Evolutionary conservation across 2,797 vertebrate species (phyloP), one percentile per base, ranked within the genome.

Genomic region (Cyprinodon diabolis): DNA sequence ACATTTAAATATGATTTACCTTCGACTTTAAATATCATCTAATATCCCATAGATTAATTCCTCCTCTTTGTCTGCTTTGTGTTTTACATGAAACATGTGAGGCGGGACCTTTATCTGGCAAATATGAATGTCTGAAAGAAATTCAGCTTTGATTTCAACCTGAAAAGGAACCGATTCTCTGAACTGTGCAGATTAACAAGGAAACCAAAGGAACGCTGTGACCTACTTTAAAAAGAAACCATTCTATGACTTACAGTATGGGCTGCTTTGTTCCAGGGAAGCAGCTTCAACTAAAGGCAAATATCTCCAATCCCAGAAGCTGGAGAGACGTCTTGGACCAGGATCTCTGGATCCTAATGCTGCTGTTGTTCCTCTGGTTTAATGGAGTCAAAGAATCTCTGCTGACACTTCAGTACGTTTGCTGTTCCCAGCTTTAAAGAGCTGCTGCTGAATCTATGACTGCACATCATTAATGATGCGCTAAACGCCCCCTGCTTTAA

Each of bases 281-380:
- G 51, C 52, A 45, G 70, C 62, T 57, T 68, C n/a, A 21, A 30
- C 4, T 75, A 62, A 76, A 80, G 48, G 19, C 66, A 52, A n/a
- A 75, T 79, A 66, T 74, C 68, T 67, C 65, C 85, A 76, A 76
- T 78, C 67, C 49, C 66, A 57, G 35, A 35, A 43, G 69, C 72
- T 60, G 60, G 35, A 23, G 80, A 63, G 76, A 72, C 19, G 25
- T 37, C 68, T 72, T 71, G 49, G 23, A 66, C 68, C 52, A 19
- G 65, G 67, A 86, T 73, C 84, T 86, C 21, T 58, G 72, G 76
- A 75, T 57, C 63, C 57, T 66, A 17, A 13, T 25, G 14, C 23
- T 21, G 25, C 15, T 49, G 25, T 68, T 30, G 60, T 65, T 12
- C 11, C 57, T 30, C 52, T 30, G 68, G 63, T 52, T 78, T 66